Base-by-base conservation (phyloP, 2,888 invertebrate species). In the Glyphotaelius pellucidus region DNA sequence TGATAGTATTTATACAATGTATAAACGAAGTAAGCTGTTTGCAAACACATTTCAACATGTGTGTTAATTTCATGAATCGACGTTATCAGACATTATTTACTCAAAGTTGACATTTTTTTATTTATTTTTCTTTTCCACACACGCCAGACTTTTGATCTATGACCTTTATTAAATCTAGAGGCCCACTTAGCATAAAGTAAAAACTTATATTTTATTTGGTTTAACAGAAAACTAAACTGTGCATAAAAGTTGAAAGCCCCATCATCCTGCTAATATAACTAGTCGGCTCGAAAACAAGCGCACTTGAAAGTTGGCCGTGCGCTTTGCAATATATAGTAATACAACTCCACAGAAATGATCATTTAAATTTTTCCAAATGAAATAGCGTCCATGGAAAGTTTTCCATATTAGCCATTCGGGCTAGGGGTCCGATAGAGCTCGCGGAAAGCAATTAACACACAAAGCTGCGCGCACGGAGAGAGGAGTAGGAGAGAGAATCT, bases 371-470 rank as follows among this genome's bases (percentile, higher is more conserved):
- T 89, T 89, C 80, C 88, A 38, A 89, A 79, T 80, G 88, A 89
- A 89, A 89, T 89, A 89, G 88, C 80, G 9, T 32, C 88, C 67
- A n/a, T 35, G 79, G 30, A 87, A 89, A 89, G 67, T 79, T 89
- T 89, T 80, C 80, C 35, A 42, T 89, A 35, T 89, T 31, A 89
- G 32, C 88, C 25, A 79, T 89, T 79, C 32, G 31, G 15, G 25
- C 83, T 67, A 2, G 25, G 38, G 25, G 67, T n/a, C 88, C 88
- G 88, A 80, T 89, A 35, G 88, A 47, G 35, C 81, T 47, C 80
- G 87, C 81, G 80, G 88, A 91, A 91, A 91, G 91, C 91, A 91
- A 91, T 91, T 91, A 91, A 91, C 91, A 91, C 88, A 91, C 83
- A 91, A 91, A 91, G 88, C 91, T 86, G 52, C 79, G 67, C 67